Base-by-base conservation (phyloP, 2,888 invertebrate genomes). In the Leptinotarsa juncta region DNA sequence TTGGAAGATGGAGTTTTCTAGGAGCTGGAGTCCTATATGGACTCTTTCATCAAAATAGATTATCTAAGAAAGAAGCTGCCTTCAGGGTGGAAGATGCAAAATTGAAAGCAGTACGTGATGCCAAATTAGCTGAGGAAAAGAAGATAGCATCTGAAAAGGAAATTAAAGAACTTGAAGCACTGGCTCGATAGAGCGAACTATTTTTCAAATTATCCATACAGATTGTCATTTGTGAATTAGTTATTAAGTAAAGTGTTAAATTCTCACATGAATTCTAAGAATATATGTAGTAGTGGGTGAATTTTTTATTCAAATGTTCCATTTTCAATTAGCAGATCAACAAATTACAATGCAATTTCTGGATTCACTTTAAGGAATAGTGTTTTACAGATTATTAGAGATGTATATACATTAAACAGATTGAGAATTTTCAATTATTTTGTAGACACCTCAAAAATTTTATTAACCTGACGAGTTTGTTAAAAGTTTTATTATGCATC, bases 1-100 rank as follows among this genome's bases (percentile, higher is more conserved):
- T 95, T 84, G 93, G 93, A 74, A 91, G 96, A 85, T 96, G 96
- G 95, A 93, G 93, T 72, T 90, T 96, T 84, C 90, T 96, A 3
- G 86, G 91, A 0, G 89, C 91, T 0, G 96, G 96, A 49, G 88
- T 96, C 78, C 84, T 92, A 0, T 96, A 95, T 81, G 96, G 96
- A 69, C 91, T 92, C 0, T 92, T 92, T 86, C 91, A 94, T 86
- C 93, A 95, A 80, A 91, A 85, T 85, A 90, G 94, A 70, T 89
- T 94, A 1, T 90, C 92, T 50, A 94, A 90, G 86, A 93, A 90
- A 84, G 95, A 94, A 84, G 87, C 87, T 3, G 91, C 89, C 75
- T 83, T 92, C 62, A 90, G 94, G 26, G 94, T 92, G 87, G 89
- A 93, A 15, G 94, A 94, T 82, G 88, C 89, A 1, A 92, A 92